Evolutionary conservation across 2,797 vertebrate species (phyloP).

Genomic region (Coilia nasus): DNA sequence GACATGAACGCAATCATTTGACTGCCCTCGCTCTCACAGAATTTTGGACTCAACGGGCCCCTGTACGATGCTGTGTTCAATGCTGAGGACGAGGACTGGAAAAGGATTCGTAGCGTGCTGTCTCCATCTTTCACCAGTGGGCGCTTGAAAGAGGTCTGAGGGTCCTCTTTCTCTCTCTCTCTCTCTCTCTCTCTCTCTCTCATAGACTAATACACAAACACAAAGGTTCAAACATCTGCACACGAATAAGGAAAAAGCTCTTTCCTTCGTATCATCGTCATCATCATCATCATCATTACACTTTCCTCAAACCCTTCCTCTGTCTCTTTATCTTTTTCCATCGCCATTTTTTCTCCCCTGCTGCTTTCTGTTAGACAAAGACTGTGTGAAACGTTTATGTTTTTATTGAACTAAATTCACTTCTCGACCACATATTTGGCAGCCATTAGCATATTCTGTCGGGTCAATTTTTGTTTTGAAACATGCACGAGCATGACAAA

Average conservation of each 20-base stretch:
- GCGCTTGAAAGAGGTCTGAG: slow-evolving; percentile 79
- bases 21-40: slow-evolving; percentile 58
- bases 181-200: slow-evolving; percentile 12
- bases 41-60: slow-evolving; percentile 68
- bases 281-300: not conserved
- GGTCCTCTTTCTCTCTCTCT: not conserved
- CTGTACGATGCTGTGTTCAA: slow-evolving; percentile 64
- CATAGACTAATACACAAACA: no score
- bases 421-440: no score
- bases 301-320: not conserved
- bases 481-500: no score
- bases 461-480: no score
- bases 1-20: not conserved
- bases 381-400: no score
- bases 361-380: no score
- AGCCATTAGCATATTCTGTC: no score
- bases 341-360: no score
- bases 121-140: slow-evolving; percentile 82
- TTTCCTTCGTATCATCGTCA: not conserved
- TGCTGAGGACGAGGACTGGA: slow-evolving; percentile 78
- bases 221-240: no score
- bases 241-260: not conserved
- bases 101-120: slow-evolving; percentile 73
- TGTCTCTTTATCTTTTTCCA: no score
- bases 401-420: no score